A percentile compares a stretch with the other conserved stretches of the same genome.
Evolutionary conservation across 2,888 invertebrate genomes (phyloP).

Genomic region (Adelphocoris suturalis): DNA sequence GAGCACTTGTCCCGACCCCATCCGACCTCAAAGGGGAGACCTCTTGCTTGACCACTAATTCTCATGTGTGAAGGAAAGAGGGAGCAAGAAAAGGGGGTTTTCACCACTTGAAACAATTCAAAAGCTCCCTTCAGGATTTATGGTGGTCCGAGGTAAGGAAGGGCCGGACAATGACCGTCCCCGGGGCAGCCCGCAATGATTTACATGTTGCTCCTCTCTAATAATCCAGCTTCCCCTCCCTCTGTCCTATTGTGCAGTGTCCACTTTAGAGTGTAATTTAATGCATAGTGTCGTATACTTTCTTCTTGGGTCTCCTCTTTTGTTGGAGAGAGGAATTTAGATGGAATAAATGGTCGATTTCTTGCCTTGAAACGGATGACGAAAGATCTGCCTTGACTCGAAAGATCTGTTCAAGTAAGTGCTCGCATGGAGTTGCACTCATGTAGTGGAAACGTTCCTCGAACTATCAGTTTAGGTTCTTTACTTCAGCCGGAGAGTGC

Average conservation of each 20-base stretch:
- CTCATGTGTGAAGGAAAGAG: constrained; percentile 38
- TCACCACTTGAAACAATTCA: constrained; percentile 50
- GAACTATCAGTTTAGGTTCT: too few species aligned
- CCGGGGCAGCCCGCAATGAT: constrained; percentile 47
- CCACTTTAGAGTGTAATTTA: constrained; percentile 60
- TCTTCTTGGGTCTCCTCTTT: background rate
- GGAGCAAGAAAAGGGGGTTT: constrained; percentile 59
- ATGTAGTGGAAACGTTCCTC: too few species aligned
- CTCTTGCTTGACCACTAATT: constrained; percentile 59
- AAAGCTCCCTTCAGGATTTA: constrained; percentile 59
- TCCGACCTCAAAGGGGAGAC: constrained; percentile 23
- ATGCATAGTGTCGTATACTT: constrained; percentile 46
- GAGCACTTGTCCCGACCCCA: constrained; percentile 18
- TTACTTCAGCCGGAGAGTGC: too few species aligned
- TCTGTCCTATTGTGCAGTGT: constrained; percentile 28
- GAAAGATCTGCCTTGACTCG: too few species aligned
- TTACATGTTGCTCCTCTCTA: constrained; percentile 60
- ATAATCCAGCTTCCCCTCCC: constrained; percentile 51
- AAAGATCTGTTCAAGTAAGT: too few species aligned
- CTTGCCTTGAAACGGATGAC: background rate
- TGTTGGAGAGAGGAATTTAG: background rate
- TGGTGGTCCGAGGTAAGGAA: constrained; percentile 60
- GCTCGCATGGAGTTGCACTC: too few species aligned
- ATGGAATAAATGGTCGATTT: background rate
- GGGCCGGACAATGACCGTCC: constrained; percentile 51